These are phyloP conservation scores for Esox masquinongy DNA, from an alignment of 2,797 vertebrate genomes.

Conservation along the genomic window DNA sequence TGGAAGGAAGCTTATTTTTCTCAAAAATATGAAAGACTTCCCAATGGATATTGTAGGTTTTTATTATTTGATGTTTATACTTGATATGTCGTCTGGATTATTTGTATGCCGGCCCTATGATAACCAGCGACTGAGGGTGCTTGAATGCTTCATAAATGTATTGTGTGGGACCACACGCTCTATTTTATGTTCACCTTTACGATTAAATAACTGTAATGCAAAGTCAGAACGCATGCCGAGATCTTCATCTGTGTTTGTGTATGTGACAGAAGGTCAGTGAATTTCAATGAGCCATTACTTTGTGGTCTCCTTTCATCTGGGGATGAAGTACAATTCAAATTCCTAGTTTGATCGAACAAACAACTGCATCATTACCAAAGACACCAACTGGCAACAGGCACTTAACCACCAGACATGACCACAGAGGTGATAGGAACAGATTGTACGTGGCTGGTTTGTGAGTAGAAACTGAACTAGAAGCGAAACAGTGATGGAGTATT, in stretches of 20 bases:
- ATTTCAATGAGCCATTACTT: background rate
- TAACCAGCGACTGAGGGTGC: slow-evolving; percentile 4
- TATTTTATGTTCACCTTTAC: slow-evolving; percentile 1
- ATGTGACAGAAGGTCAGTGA: background rate
- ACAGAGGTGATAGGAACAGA: background rate
- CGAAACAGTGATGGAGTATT: background rate
- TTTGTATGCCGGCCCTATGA: slow-evolving; percentile 15
- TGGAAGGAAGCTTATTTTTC: background rate
- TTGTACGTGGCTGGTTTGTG: background rate
- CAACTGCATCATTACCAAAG: background rate
- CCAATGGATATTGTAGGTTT: background rate
- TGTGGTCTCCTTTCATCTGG: background rate
- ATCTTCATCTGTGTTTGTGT: background rate
- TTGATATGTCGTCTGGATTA: slow-evolving; percentile 3
- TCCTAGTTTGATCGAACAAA: background rate
- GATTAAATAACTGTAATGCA: background rate
- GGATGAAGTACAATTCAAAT: background rate
- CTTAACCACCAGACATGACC: background rate
- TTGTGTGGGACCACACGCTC: background rate
- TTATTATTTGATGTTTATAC: background rate
- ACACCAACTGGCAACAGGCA: background rate
- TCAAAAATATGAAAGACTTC: background rate
- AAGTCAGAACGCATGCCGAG: background rate
- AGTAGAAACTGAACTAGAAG: background rate
- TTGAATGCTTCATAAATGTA: background rate